Base-by-base conservation (phyloP, 2,113 vertebrate species). In the Muscicapa adusta region DNA sequence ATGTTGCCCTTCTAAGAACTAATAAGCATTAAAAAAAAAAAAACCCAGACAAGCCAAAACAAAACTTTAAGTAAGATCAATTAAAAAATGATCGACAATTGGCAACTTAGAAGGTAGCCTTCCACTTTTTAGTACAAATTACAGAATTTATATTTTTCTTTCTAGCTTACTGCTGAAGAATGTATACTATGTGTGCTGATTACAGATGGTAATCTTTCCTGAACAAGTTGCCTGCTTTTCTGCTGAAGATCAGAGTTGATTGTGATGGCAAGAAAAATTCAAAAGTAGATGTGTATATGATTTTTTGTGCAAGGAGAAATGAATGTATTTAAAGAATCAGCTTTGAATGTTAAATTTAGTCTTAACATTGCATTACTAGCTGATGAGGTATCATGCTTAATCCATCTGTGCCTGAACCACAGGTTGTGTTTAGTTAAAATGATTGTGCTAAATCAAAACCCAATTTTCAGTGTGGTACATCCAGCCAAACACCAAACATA, bases 371-470 rank as follows among this genome's bases (percentile, higher is more conserved):
- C 33, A 28, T 80, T 92, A 18, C 61, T 56, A 36, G 56, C 43
- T 81, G 76, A 81, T 66, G 53, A 10, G 8, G 15, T 81, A 89
- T 87, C 48, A 71, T 6, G 3, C 28, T 85, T 80, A 81, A 60
- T 84, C 80, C 57, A 58, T 80, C 65, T 71, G 50, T 9, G 5
- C 67, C 61, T 75, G 68, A 94, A 67, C 48, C 18, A 22, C 73
- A 81, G 73, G 68, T 77, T 80, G 83, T 12, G 3, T 84, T 96
- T 89, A 86, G 83, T 86, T 91, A 89, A 80, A 96, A 89, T 78
- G 76, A 81, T 88, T 84, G 83, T 58, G 40, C 36, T 93, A 88
- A 93, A 93, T 86, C 73, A 88, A 92, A 93, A 93, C 63, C 91
- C 72, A 77, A 50, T 94, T 97, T 92, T 81, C 89, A 75, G 56